Evolutionary conservation across 2,113 vertebrate genomes (phyloP), one percentile per base, ranked within the genome.

Genomic region (Cyanocitta stelleri): DNA sequence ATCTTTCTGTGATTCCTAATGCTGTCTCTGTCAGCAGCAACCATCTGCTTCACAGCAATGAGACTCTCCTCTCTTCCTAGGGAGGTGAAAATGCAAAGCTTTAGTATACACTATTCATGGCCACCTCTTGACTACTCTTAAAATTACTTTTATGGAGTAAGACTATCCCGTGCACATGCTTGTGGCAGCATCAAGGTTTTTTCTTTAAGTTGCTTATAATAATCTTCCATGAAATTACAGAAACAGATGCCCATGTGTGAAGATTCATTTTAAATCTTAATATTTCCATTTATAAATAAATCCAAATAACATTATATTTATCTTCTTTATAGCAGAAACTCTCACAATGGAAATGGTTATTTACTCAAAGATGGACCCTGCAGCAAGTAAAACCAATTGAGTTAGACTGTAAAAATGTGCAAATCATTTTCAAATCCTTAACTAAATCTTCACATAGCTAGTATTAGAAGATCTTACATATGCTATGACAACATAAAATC

Each of bases 231-330:
- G 58, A 86, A 89, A 83, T 77, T 61, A 56, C 21, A 69, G 27
- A 93, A 86, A 33, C 11, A 15, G 49, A 59, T n/a, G 10, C 5
- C 9, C 2, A 19, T 52, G 6, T 43, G 63, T 7, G 23, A 64
- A 64, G 20, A 29, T 83, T 11, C 2, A 37, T 88, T 80, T 93
- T 14, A 73, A 68, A 33, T 64, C 17, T 32, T 73, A 68, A 43
- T 56, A 10, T 76, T 86, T 84, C 16, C 0, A 66, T 73, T 87
- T 84, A 73, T 73, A 89, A 93, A 64, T 77, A 80, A 76, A 83
- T 59, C 10, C 15, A 51, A 64, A 30, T 68, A 67, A 41, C 0
- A 1, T 51, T 66, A 20, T 2, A 0, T 51, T 83, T 64, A 23
- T 68, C 26, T 67, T 90, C 29, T 67, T 67, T 29, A 49, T 11